Conservation (phyloP, 2,888 invertebrate genomes). For the Rotaria sp. region DNA sequence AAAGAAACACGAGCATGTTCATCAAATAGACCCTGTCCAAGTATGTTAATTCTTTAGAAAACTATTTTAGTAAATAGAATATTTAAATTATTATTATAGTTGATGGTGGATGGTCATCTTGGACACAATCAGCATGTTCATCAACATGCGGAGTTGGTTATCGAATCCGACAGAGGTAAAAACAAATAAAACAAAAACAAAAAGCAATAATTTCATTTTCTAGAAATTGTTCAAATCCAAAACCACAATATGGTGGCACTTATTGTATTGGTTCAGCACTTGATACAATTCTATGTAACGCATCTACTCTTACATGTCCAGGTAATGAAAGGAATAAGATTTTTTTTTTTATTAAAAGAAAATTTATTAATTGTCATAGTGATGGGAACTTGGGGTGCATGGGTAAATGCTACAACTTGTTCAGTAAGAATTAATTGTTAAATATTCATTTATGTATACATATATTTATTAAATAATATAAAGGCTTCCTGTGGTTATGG, state of each 20-base stretch:
- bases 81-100: background rate
- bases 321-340: background rate
- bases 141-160: constrained; percentile 7
- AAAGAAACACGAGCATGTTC: background rate
- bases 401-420: background rate
- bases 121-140: constrained; percentile 22
- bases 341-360: background rate
- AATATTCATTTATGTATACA: background rate
- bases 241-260: background rate
- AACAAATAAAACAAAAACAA: background rate
- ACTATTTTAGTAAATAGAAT: background rate
- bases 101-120: background rate
- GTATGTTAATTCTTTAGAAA: background rate
- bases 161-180: background rate
- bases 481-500: background rate
- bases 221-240: constrained; percentile 24
- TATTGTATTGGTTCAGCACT: background rate
- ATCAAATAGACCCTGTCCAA: background rate
- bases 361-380: background rate
- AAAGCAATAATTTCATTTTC: background rate
- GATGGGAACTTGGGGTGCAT: background rate
- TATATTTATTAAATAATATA: background rate
- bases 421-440: background rate
- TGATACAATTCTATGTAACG: background rate
- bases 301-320: constrained; percentile 3